Conservation (phyloP, 2,888 invertebrate genomes). For the Drosophila fulvimacula region DNA sequence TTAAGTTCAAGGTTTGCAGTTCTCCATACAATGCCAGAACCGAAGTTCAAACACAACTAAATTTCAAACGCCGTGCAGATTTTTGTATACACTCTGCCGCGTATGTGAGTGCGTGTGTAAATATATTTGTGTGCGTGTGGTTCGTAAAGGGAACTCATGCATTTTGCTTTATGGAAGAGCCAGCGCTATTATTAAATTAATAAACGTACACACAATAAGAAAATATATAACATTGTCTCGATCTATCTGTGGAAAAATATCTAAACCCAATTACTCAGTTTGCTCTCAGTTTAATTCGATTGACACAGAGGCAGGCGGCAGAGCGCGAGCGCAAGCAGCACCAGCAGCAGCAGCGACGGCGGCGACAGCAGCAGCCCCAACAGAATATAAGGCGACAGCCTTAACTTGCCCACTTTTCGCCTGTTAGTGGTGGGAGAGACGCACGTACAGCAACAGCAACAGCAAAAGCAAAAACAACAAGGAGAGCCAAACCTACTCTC, state of each 20-base stretch:
- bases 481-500: constrained; percentile 52
- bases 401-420: constrained; percentile 50
- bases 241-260: constrained; percentile 78
- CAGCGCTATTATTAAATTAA: constrained; percentile 52
- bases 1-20: constrained; percentile 58
- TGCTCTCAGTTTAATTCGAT: constrained; percentile 79
- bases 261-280: constrained; percentile 82
- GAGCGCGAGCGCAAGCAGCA: constrained; percentile 56
- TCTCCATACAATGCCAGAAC: constrained; percentile 37
- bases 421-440: constrained; percentile 63
- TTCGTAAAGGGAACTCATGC: constrained; percentile 37
- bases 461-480: constrained; percentile 31
- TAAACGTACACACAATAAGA: constrained; percentile 55
- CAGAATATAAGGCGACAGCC: constrained; percentile 59
- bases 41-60: constrained; percentile 47
- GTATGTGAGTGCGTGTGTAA: constrained; percentile 23
- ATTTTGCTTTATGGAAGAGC: constrained; percentile 28
- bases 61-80: constrained; percentile 67
- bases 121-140: constrained; percentile 18
- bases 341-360: constrained; percentile 41
- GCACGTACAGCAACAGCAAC: constrained; percentile 26
- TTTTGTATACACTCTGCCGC: constrained; percentile 77
- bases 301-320: constrained; percentile 70
- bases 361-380: constrained; percentile 49
- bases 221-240: constrained; percentile 65